phyloP scores from a whole-genome alignment of 2,797 vertebrate species.

The Phaenicophaeus curvirostris region DNA sequence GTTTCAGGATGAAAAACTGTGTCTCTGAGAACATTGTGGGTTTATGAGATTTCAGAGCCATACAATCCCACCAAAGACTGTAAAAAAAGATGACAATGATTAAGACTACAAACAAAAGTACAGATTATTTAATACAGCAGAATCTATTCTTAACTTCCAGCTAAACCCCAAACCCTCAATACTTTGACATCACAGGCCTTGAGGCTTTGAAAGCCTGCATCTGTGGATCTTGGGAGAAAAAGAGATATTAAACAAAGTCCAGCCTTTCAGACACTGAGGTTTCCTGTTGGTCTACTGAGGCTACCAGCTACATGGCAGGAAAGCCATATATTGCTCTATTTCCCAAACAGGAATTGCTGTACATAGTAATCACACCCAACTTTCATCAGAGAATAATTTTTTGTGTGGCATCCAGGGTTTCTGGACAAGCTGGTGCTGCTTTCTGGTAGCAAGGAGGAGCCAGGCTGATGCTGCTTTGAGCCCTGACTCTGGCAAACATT shows the following conservation, averaged over 20 bases:
- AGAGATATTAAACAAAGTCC: not conserved
- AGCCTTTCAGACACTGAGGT: not conserved
- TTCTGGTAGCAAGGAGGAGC: not conserved
- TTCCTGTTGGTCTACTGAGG: not conserved
- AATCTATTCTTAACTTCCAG: constrained; percentile 1
- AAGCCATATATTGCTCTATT: not conserved
- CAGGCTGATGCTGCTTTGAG: not conserved
- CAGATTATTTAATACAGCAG: not conserved
- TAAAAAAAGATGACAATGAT: not conserved
- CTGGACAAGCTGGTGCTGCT: not conserved
- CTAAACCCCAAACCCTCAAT: not conserved
- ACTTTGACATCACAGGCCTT: not conserved
- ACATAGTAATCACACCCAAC: not conserved
- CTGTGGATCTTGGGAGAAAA: not conserved
- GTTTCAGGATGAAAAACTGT: not conserved
- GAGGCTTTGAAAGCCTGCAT: not conserved
- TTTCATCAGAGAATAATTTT: not conserved
- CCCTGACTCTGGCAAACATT: not conserved
- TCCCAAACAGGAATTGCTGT: not conserved
- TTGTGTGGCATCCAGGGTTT: not conserved
- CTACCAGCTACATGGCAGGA: not conserved
- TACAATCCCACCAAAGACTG: not conserved
- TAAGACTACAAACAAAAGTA: not conserved
- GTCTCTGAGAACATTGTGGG: not conserved
- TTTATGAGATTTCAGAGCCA: not conserved